Conservation (phyloP, 2,113 vertebrate genomes). For the Colossoma macropomum region DNA sequence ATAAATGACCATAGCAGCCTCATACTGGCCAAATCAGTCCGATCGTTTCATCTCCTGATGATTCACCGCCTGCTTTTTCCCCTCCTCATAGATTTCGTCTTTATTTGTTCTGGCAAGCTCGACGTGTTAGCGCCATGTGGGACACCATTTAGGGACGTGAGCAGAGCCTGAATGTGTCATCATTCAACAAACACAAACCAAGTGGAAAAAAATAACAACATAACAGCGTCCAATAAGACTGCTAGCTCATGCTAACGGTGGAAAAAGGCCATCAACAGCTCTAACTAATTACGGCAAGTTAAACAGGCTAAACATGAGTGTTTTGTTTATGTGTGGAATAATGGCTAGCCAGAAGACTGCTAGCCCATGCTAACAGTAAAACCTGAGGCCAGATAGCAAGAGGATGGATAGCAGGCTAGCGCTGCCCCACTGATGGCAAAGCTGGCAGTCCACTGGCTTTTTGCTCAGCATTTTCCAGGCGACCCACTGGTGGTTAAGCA, state of each 20-base stretch:
- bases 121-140: constrained; percentile 45
- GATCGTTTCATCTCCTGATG: constrained; percentile 47
- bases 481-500: too few relatives aligned
- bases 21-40: constrained; percentile 10
- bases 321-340: background rate
- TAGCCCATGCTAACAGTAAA: constrained; percentile 15
- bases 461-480: too few relatives aligned
- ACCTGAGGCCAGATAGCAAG: background rate
- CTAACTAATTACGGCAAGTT: background rate
- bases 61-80: constrained; percentile 44
- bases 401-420: too few relatives aligned
- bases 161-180: constrained; percentile 49
- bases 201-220: background rate
- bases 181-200: constrained; percentile 36
- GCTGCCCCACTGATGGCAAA: too few relatives aligned
- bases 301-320: background rate
- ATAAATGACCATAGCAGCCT: background rate
- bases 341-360: background rate
- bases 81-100: constrained; percentile 21
- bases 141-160: constrained; percentile 46
- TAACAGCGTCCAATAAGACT: constrained; percentile 7
- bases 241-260: constrained; percentile 13
- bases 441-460: too few relatives aligned
- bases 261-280: background rate
- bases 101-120: constrained; percentile 52